Conservation (phyloP, 2,797 vertebrate genomes). For the Corythornis leucogaster region DNA sequence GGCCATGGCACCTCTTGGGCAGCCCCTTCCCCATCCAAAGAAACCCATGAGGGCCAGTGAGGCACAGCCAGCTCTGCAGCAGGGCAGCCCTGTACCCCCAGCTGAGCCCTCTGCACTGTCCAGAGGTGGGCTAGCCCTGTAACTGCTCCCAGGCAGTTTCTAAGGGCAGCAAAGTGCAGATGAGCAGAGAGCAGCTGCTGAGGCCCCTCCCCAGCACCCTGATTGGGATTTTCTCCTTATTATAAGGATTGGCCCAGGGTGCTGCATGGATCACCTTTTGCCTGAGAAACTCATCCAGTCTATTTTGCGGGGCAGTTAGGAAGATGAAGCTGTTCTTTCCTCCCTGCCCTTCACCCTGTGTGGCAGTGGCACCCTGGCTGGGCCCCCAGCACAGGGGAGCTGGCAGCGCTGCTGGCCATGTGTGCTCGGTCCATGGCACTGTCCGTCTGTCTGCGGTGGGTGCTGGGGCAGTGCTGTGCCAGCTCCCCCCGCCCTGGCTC, state of each 20-base stretch:
- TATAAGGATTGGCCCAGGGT: neutral
- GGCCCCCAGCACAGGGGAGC: neutral
- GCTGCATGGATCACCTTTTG: neutral
- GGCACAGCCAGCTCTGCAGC: neutral
- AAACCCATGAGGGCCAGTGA: rapidly evolving
- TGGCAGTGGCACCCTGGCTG: neutral
- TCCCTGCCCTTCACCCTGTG: neutral
- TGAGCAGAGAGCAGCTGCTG: neutral
- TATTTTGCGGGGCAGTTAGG: rapidly evolving
- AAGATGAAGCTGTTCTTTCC: neutral
- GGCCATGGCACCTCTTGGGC: neutral
- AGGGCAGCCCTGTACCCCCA: rapidly evolving
- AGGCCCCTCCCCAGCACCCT: neutral
- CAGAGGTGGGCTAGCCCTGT: rapidly evolving
- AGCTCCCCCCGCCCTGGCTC: neutral
- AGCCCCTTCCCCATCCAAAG: neutral
- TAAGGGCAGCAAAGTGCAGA: neutral
- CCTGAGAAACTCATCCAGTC: rapidly evolving
- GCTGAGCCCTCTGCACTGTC: rapidly evolving
- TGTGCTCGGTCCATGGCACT: neutral
- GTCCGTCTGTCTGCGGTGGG: rapidly evolving
- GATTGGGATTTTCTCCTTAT: neutral
- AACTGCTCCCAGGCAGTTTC: neutral
- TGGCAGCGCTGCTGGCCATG: neutral
- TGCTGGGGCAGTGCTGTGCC: neutral